Evolutionary conservation across 2,113 vertebrate genomes (phyloP).

Genomic region (Carassius auratus): DNA sequence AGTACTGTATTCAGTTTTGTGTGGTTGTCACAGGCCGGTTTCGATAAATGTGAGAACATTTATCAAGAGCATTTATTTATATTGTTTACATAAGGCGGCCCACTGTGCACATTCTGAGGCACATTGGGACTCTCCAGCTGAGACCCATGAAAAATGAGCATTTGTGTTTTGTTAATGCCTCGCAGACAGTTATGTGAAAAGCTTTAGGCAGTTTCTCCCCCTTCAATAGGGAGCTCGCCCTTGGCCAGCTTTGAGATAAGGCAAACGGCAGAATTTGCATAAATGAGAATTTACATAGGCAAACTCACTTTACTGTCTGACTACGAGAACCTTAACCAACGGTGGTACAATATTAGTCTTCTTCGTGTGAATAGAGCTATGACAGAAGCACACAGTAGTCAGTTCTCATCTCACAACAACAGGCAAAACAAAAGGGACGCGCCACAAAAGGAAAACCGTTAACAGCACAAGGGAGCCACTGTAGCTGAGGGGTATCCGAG

Average conservation of each 20-base stretch:
- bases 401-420: not conserved
- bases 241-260: conserved; percentile 38
- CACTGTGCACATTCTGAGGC: conserved; percentile 40
- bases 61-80: conserved; percentile 43
- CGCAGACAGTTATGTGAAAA: conserved; percentile 31
- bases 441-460: conserved; percentile 17
- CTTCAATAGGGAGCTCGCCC: conserved; percentile 19
- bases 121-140: conserved; percentile 44
- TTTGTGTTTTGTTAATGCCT: conserved; percentile 42
- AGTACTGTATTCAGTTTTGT: conserved; percentile 30
- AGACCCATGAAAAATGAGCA: conserved; percentile 42
- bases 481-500: conserved; percentile 23
- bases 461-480: not conserved
- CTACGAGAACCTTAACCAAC: conserved; percentile 1
- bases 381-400: not conserved
- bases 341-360: conserved; percentile 14
- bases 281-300: conserved; percentile 33
- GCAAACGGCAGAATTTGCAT: conserved; percentile 35
- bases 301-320: conserved; percentile 23
- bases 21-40: conserved; percentile 41
- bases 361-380: conserved; percentile 5
- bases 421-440: not conserved
- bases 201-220: conserved; percentile 35
- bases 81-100: conserved; percentile 37
- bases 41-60: conserved; percentile 30